Evolutionary conservation across 1,140 invertebrate species (phyloP).

Genomic region (Capitella teleta): DNA sequence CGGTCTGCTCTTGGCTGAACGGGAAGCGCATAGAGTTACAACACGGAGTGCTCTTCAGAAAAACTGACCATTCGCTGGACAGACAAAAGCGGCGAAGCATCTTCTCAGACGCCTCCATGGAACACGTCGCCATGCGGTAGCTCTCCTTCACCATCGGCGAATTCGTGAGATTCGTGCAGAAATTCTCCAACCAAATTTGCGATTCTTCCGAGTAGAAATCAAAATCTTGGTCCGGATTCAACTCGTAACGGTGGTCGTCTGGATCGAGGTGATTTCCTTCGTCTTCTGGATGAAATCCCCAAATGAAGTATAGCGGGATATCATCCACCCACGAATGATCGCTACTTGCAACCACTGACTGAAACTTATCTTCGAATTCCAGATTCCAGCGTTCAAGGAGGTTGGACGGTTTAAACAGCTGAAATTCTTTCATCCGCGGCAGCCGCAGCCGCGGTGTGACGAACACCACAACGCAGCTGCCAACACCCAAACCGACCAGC

Average conservation of each 20-base stretch:
- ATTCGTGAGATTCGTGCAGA: conserved; percentile 1
- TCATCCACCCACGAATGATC: conserved; percentile 30
- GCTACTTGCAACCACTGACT: conserved; percentile 55
- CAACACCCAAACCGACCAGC: conserved; percentile 53
- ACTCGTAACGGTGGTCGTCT: conserved; percentile 60
- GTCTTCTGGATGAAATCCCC: conserved; percentile 73
- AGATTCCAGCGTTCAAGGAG: conserved; percentile 81
- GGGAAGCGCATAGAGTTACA: not conserved
- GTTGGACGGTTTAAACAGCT: conserved; percentile 72
- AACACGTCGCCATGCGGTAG: not conserved
- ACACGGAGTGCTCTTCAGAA: not conserved
- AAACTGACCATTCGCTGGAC: too few species aligned
- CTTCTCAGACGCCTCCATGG: conserved; percentile 52
- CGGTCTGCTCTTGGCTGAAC: not conserved
- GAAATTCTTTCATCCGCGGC: conserved; percentile 74
- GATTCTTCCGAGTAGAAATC: conserved; percentile 5
- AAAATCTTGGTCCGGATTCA: conserved; percentile 5
- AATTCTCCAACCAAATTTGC: conserved; percentile 11
- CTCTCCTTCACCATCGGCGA: conserved; percentile 1
- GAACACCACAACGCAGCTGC: conserved; percentile 63
- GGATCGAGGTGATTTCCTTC: conserved; percentile 80
- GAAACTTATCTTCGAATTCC: conserved; percentile 63
- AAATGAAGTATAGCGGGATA: conserved; percentile 77
- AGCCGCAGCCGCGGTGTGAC: conserved; percentile 70
- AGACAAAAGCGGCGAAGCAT: conserved; percentile 16